Evolutionary conservation across 2,113 vertebrate genomes (phyloP), one percentile per base, ranked within the genome.

Genomic region (Ginglymostoma cirratum): DNA sequence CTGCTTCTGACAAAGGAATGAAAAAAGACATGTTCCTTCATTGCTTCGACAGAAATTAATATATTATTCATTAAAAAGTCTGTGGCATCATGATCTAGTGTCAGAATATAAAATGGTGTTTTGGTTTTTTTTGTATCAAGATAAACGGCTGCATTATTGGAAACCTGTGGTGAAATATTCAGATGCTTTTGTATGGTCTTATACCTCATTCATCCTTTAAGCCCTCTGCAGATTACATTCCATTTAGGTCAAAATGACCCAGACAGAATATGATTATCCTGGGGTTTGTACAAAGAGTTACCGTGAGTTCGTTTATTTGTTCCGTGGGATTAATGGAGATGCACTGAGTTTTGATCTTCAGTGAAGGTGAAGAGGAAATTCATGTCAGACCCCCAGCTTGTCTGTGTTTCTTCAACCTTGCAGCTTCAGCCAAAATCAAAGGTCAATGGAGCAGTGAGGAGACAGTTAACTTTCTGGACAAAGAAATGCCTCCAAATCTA

Each of bases 281-380:
- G 61, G 52, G 52, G 30, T 90, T 90, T 89, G 52, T 89, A 89
- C 86, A 4, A 61, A 61, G 52, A 55, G 52, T 52, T 30, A 3
- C 45, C 27, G 7, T 34, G 30, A 34, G 52, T 55, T 89, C 3
- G 52, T 89, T 89, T 10, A 89, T 89, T 55, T 10, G 12, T 89
- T 24, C 24, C 12, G 86, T 55, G 48, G 86, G 27, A 90, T 90
- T 90, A 90, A 90, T 34, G 52, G 87, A 17, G 48, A 52, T 89
- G 86, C 48, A 34, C 87, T 90, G 87, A 90, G 87, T 90, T 89
- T 89, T 52, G 27, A 90, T 90, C 65, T 34, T 45, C 80, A 83
- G 80, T 0, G n/a, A 42, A 83, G 42, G 42, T 83, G 80, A 45
- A 83, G 14, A 83, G 38, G 80, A 83, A n/a, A 45, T 83, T 83